Percentiles rank a stretch among this genome's conserved stretches.
phyloP scores from a whole-genome alignment of 2,113 vertebrate species.

The Mustela nigripes region DNA sequence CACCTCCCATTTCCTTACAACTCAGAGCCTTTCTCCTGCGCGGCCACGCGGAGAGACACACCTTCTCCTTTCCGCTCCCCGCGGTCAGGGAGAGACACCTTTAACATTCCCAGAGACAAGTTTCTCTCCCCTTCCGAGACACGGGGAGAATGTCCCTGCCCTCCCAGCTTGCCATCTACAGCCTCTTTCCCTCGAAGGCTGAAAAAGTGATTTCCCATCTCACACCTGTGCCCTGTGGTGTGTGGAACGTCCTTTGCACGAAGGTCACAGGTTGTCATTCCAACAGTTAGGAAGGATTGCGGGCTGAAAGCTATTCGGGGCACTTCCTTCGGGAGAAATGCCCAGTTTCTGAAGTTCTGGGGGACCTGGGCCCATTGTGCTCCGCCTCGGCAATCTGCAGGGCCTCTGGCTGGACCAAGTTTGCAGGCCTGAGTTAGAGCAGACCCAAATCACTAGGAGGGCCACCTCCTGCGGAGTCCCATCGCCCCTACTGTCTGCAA shows the following conservation, averaged over 20 bases:
- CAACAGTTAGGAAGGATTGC: neutral
- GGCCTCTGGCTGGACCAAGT: neutral
- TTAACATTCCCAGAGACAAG: neutral
- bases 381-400: neutral
- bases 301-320: neutral
- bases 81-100: neutral
- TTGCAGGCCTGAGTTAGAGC: neutral
- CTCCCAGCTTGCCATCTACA: neutral
- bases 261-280: slow-evolving; percentile 32
- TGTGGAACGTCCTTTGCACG: slow-evolving; percentile 33
- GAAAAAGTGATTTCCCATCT: neutral
- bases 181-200: neutral
- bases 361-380: no score
- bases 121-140: neutral
- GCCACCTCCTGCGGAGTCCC: neutral
- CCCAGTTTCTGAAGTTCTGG: neutral
- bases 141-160: neutral
- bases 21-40: slow-evolving; percentile 23
- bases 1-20: slow-evolving; percentile 75
- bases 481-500: slow-evolving; percentile 42
- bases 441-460: neutral
- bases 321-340: neutral
- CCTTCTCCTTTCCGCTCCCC: slow-evolving; percentile 60
- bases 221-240: neutral
- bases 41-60: slow-evolving; percentile 64